Conservation (phyloP, 2,888 invertebrate species). For the Nemoura dubitans region DNA sequence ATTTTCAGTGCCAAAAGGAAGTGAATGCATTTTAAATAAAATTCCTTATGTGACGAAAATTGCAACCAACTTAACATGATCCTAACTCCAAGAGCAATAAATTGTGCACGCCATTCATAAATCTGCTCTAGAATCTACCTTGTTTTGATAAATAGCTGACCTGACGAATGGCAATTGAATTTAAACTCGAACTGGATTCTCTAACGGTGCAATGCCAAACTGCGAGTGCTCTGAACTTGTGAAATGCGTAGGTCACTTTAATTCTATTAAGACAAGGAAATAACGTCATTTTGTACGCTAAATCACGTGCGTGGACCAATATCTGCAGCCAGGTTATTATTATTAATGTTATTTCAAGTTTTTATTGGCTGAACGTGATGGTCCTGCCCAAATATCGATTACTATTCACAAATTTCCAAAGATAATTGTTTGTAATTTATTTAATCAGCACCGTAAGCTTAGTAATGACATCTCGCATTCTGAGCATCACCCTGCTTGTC, state of each 20-base stretch:
- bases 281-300: background rate
- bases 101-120: background rate
- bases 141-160: background rate
- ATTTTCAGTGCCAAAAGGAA: too few species aligned
- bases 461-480: too few species aligned
- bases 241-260: background rate
- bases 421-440: too few species aligned
- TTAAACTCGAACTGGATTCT: background rate
- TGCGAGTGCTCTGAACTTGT: background rate
- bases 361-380: background rate
- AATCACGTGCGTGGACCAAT: too few species aligned
- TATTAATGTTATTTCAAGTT: background rate
- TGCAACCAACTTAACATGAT: background rate
- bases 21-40: too few species aligned
- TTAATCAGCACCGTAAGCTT: too few species aligned
- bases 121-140: background rate
- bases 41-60: too few species aligned
- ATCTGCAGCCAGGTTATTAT: too few species aligned
- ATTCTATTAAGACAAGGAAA: background rate
- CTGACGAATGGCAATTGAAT: background rate
- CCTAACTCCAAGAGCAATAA: background rate
- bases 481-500: too few species aligned
- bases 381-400: too few species aligned
- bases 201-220: background rate
- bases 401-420: too few species aligned